These are phyloP conservation scores for Pogonomyrmex californicus DNA, from an alignment of 1,140 invertebrate genomes.

Conservation along the genomic window DNA sequence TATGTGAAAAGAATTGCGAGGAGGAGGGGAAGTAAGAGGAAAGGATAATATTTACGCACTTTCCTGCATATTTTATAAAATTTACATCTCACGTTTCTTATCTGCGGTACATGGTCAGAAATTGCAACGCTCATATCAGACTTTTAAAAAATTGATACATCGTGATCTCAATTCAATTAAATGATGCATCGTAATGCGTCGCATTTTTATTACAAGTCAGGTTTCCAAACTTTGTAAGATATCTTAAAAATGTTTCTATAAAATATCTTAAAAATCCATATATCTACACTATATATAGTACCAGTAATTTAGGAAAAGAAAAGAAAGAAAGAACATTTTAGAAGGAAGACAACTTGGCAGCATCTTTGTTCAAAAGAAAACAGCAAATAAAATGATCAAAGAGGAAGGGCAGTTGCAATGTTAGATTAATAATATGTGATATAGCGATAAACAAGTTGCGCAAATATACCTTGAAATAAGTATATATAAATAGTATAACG, in stretches of 20 bases:
- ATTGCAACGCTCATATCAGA: background rate
- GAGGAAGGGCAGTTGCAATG: constrained; percentile 15
- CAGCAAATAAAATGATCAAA: constrained; percentile 14
- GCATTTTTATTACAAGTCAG: constrained; percentile 34
- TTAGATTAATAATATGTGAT: constrained; percentile 81
- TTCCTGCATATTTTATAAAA: background rate
- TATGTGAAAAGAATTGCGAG: background rate
- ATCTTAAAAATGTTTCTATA: constrained; percentile 11
- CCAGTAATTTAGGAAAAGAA: constrained; percentile 19
- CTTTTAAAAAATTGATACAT: constrained; percentile 23
- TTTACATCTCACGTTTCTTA: constrained; percentile 8
- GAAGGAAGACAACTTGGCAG: background rate
- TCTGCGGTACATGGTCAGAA: background rate
- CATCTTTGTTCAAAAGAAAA: constrained; percentile 3
- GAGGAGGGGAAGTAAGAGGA: background rate
- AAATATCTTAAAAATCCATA: constrained; percentile 40
- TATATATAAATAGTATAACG: constrained; percentile 45
- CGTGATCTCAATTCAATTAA: constrained; percentile 46
- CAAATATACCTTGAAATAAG: constrained; percentile 65
- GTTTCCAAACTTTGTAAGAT: constrained; percentile 35
- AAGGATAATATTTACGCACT: background rate
- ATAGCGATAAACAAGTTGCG: constrained; percentile 73
- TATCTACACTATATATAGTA: constrained; percentile 33
- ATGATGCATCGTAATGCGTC: background rate
- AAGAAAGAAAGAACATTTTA: background rate